phyloP scores from a whole-genome alignment of 2,113 vertebrate genomes.

The Nothoprocta perdicaria region DNA sequence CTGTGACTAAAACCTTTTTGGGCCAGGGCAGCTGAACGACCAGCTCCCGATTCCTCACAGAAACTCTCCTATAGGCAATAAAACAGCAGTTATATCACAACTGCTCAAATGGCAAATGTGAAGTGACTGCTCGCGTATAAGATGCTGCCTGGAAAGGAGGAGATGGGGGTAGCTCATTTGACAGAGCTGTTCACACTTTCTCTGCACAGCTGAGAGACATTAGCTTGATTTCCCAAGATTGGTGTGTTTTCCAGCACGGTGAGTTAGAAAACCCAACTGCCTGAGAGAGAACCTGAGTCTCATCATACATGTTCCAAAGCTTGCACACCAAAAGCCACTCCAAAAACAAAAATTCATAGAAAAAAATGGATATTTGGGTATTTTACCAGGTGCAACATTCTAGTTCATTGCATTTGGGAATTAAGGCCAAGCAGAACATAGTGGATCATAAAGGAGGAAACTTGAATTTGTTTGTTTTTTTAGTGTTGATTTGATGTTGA shows the following conservation, averaged over 20 bases:
- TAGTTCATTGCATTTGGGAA: background rate
- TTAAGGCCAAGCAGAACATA: background rate
- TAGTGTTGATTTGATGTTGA: background rate
- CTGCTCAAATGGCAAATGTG: slow-evolving; percentile 77
- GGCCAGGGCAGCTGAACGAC: slow-evolving; percentile 58
- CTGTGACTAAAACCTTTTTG: slow-evolving; percentile 68
- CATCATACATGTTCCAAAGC: slow-evolving; percentile 70
- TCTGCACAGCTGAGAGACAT: slow-evolving; percentile 79
- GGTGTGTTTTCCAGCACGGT: slow-evolving; percentile 60
- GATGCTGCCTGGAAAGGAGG: slow-evolving; percentile 66
- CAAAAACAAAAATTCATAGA: slow-evolving; percentile 13
- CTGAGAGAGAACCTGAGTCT: slow-evolving; percentile 54
- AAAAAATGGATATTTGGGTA: background rate
- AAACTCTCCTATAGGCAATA: slow-evolving; percentile 75
- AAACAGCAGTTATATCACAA: slow-evolving; percentile 69
- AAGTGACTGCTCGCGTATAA: slow-evolving; percentile 77
- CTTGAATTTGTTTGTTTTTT: background rate
- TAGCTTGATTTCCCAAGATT: slow-evolving; percentile 76
- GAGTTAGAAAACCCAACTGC: slow-evolving; percentile 58
- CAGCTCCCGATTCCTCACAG: slow-evolving; percentile 61
- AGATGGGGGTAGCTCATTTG: slow-evolving; percentile 76
- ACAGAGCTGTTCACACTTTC: slow-evolving; percentile 83
- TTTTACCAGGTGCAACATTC: background rate
- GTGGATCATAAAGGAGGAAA: background rate
- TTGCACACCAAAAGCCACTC: slow-evolving; percentile 59